Evolutionary conservation across 30 jellyfish, hydroid and myxozoan genomes (phyloP), one percentile per base, ranked within the genome.

Genomic region (Aurelia sp.): DNA sequence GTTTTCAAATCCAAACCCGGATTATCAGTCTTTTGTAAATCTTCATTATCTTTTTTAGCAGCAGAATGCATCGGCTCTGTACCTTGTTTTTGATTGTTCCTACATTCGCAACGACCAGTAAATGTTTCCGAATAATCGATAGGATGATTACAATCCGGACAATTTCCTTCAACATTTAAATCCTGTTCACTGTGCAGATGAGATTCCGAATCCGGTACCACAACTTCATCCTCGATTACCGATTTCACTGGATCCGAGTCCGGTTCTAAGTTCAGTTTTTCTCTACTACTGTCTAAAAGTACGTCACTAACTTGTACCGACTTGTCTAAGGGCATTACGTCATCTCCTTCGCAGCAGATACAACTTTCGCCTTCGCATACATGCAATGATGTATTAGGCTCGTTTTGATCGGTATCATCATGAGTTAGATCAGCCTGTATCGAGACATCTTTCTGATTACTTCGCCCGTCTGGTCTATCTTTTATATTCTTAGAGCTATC

Each of bases 301-400:
- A 85, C 58, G 20, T 76, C 95, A 64, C 89, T 85, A 16, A 85
- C 95, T 85, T 85, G 95, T 7, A 85, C 83, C 35, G 95, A 85
- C 35, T 85, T 85, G 48, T 85, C 95, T 33, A 74, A 58, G 7
- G 95, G 95, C 18, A 6, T 16, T 64, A 40, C 51, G 18, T 62
- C 78, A 20, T 83, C 92, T 11, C 20, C 85, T 33, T 71, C 92
- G 20, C 84, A 53, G 82, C 92, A 82, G 21, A 82, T 73, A 59
- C 92, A 82, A 68, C 81, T 51, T 62, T 58, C 92, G 23, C 92
- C 92, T 44, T 83, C 92, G 81, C 92, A 71, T 6, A 71, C 76
- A 62, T 83, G 92, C 81, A 83, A n/a, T 35, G 86, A 73, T 23
- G 50, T 61, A 11, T 71, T 86, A 10, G 55, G 68, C 15, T 67